These are phyloP conservation scores for Ptychochromis oligacanthus DNA, from an alignment of 2,113 vertebrate species.

Conservation along the genomic window DNA sequence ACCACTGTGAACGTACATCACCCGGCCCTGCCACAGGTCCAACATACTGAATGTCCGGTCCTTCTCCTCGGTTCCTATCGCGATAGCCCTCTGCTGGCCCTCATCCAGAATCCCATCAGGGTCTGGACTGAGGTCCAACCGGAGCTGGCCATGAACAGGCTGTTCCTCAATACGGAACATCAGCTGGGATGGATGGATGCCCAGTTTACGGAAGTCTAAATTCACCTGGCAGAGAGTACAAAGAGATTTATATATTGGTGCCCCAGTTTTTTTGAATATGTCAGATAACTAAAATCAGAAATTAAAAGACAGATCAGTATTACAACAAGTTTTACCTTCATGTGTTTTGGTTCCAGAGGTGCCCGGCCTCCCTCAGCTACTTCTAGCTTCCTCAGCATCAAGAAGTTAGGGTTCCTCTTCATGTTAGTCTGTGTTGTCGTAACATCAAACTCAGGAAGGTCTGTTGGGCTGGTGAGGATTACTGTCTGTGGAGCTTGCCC, in stretches of 20 bases:
- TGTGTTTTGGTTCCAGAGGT: constrained; percentile 82
- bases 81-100: constrained; percentile 14
- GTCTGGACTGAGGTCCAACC: constrained; percentile 68
- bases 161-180: constrained; percentile 82
- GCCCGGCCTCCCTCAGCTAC: constrained; percentile 85
- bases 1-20: constrained; percentile 87
- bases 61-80: constrained; percentile 34
- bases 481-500: constrained; percentile 19
- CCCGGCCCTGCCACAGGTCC: constrained; percentile 82
- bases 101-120: neutral
- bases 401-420: constrained; percentile 61
- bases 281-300: neutral
- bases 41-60: constrained; percentile 83
- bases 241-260: neutral
- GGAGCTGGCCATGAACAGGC: constrained; percentile 83
- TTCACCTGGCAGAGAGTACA: constrained; percentile 66
- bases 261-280: neutral
- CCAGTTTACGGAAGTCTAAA: constrained; percentile 81
- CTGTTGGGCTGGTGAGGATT: neutral
- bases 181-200: constrained; percentile 83
- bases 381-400: constrained; percentile 82
- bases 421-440: constrained; percentile 28
- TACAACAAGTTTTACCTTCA: constrained; percentile 68
- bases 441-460: constrained; percentile 1
- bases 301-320: neutral